Percentiles rank a stretch among this genome's conserved stretches.
Evolutionary conservation across 2,797 vertebrate genomes (phyloP).

Genomic region (Hyperoplus immaculatus): DNA sequence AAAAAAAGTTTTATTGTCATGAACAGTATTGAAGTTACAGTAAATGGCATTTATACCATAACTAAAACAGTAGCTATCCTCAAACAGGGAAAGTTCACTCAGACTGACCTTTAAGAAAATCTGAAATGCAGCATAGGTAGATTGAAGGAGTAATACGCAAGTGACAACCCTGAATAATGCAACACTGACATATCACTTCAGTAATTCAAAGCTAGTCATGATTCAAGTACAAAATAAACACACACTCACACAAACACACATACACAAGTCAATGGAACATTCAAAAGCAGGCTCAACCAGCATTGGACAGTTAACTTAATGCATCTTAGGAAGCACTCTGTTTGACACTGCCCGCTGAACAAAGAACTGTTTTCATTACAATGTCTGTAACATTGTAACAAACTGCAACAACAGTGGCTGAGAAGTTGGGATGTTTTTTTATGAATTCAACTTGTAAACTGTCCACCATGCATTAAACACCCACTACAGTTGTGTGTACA

Average conservation of each 20-base stretch:
- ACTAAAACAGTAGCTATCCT: slow-evolving; percentile 55
- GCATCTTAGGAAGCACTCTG: slow-evolving; percentile 55
- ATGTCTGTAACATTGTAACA: slow-evolving; percentile 15
- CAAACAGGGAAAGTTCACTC: slow-evolving; percentile 58
- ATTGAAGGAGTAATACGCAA: slow-evolving; percentile 56
- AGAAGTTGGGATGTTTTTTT: not conserved
- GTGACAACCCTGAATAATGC: slow-evolving; percentile 75
- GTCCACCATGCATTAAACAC: slow-evolving; percentile 45
- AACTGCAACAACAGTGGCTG: slow-evolving; percentile 19
- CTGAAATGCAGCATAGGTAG: slow-evolving; percentile 77
- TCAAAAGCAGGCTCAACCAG: slow-evolving; percentile 58
- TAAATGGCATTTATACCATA: slow-evolving; percentile 66
- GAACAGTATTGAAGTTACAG: slow-evolving; percentile 80
- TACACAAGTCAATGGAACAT: slow-evolving; percentile 48
- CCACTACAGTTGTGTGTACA: slow-evolving; percentile 33
- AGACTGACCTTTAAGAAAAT: slow-evolving; percentile 61
- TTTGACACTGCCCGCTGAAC: slow-evolving; percentile 43
- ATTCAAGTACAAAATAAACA: slow-evolving; percentile 79
- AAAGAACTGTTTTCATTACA: slow-evolving; percentile 3
- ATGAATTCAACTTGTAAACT: slow-evolving; percentile 43
- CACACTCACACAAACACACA: slow-evolving; percentile 5
- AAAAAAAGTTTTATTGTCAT: slow-evolving; percentile 74
- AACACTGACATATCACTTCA: slow-evolving; percentile 72
- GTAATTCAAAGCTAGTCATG: slow-evolving; percentile 70
- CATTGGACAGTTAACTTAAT: slow-evolving; percentile 30